Evolutionary conservation across 2,888 invertebrate species (phyloP).

Genomic region (Mesoligia furuncula): DNA sequence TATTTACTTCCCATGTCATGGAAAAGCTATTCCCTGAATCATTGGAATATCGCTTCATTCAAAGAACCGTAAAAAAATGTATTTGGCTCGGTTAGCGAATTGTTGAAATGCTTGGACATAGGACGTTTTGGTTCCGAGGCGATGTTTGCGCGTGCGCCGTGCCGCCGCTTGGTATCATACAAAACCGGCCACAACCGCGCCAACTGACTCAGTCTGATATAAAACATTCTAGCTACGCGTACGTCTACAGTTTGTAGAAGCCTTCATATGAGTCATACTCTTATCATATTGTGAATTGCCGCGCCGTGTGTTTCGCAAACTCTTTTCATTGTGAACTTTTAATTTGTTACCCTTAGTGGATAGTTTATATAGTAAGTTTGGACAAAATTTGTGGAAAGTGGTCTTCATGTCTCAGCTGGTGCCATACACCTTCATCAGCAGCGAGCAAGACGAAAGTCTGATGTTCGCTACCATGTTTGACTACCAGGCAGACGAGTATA

Average conservation of each 20-base stretch:
- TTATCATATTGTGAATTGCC: constrained; percentile 85
- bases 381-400: constrained; percentile 80
- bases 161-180: constrained; percentile 80
- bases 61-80: constrained; percentile 75
- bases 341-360: constrained; percentile 73
- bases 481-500: constrained; percentile 87
- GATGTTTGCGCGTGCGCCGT: constrained; percentile 85
- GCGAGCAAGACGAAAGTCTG: constrained; percentile 90
- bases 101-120: constrained; percentile 82
- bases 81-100: constrained; percentile 85
- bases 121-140: constrained; percentile 73
- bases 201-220: constrained; percentile 89
- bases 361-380: constrained; percentile 77
- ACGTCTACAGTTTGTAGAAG: constrained; percentile 80
- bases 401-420: constrained; percentile 92
- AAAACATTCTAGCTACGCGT: constrained; percentile 87
- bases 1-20: constrained; percentile 76
- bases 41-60: constrained; percentile 74
- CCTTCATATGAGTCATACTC: constrained; percentile 85
- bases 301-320: constrained; percentile 76
- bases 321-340: constrained; percentile 74
- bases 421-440: constrained; percentile 87
- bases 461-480: constrained; percentile 91
- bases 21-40: constrained; percentile 85
- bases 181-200: constrained; percentile 86